These are phyloP conservation scores for Falco columbarius DNA, from an alignment of 2,797 vertebrate genomes.

Conservation along the genomic window DNA sequence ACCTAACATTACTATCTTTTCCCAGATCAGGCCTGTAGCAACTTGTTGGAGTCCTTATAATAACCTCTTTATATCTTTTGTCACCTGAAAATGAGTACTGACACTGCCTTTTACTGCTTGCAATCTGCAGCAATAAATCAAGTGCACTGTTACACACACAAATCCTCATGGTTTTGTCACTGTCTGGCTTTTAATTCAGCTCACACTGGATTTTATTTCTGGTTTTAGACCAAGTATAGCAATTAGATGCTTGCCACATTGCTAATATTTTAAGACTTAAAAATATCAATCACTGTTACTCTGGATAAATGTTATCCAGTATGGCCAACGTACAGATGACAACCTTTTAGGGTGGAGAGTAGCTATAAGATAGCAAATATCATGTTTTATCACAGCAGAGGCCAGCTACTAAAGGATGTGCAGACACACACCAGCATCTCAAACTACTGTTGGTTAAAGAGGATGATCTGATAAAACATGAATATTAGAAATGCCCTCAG, in stretches of 20 bases:
- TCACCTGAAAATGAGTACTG: slow-evolving; percentile 56
- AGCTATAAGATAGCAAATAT: not conserved
- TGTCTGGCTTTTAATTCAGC: slow-evolving; percentile 29
- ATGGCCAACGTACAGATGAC: not conserved
- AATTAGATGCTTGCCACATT: slow-evolving; percentile 8
- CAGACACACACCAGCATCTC: not conserved
- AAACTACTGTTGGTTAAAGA: not conserved
- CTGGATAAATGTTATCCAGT: not conserved
- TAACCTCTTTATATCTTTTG: slow-evolving; percentile 57
- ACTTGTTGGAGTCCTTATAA: slow-evolving; percentile 46
- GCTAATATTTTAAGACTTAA: not conserved
- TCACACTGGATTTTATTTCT: slow-evolving; percentile 32
- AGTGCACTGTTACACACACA: slow-evolving; percentile 17
- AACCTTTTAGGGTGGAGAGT: not conserved
- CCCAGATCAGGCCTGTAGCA: slow-evolving; percentile 19
- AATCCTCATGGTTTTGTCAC: slow-evolving; percentile 41
- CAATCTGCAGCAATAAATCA: slow-evolving; percentile 58
- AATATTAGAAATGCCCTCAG: not conserved
- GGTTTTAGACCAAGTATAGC: not conserved
- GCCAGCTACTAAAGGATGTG: not conserved
- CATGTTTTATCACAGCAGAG: slow-evolving; percentile 6
- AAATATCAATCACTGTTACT: not conserved
- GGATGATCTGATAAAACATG: slow-evolving; percentile 11
- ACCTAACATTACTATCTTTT: not conserved
- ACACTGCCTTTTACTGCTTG: slow-evolving; percentile 39